Conservation (phyloP, 2,113 vertebrate species). For the Austrofundulus limnaeus region DNA sequence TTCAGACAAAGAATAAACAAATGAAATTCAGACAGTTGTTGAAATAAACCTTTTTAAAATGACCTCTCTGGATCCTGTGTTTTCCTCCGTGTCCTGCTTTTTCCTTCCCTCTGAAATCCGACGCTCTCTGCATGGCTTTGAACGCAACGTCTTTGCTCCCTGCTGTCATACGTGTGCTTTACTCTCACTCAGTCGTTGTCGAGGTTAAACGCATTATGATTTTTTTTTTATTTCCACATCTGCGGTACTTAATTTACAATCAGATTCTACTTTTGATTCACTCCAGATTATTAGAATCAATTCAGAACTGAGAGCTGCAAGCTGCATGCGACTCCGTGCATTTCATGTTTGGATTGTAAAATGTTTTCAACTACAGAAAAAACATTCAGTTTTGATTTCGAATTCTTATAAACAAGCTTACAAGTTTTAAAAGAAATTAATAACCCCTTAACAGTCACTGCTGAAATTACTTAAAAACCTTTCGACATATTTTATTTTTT, state of each 20-base stretch:
- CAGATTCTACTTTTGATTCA: neutral
- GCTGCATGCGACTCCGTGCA: too few species aligned
- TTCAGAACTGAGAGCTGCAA: too few species aligned
- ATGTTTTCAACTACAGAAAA: too few species aligned
- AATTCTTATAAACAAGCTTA: too few species aligned
- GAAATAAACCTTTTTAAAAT: slow-evolving; percentile 93
- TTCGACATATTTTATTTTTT: too few species aligned
- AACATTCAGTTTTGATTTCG: too few species aligned
- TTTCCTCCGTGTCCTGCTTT: slow-evolving; percentile 47
- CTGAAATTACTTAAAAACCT: too few species aligned
- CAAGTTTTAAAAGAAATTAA: too few species aligned
- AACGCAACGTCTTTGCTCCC: slow-evolving; percentile 38
- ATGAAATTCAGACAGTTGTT: slow-evolving; percentile 83
- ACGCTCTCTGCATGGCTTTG: slow-evolving; percentile 64
- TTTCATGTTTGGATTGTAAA: too few species aligned
- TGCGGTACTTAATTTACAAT: rapidly evolving
- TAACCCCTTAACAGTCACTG: too few species aligned
- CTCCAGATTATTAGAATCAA: neutral
- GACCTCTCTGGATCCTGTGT: slow-evolving; percentile 62
- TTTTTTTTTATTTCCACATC: neutral
- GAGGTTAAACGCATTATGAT: neutral
- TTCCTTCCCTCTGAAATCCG: slow-evolving; percentile 2
- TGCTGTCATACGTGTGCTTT: slow-evolving; percentile 4
- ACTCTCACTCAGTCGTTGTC: slow-evolving; percentile 15
- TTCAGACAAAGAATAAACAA: slow-evolving; percentile 77